Percentiles rank a stretch among this genome's conserved stretches.
Conservation (phyloP, 2,888 invertebrate genomes). For the Ypsolopha sequella region DNA sequence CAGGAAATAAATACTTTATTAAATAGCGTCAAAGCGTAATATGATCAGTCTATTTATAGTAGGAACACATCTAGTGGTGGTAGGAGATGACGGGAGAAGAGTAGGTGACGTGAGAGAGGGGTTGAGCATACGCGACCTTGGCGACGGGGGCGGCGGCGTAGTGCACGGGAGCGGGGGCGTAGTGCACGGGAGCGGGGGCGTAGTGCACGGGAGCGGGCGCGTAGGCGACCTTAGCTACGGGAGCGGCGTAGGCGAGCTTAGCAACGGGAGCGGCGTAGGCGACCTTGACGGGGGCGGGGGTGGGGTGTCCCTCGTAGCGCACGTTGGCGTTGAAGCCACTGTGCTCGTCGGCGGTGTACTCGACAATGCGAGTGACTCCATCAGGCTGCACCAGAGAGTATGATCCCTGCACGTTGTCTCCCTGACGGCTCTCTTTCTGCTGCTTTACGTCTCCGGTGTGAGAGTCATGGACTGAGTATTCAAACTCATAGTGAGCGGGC, state of each 20-base stretch:
- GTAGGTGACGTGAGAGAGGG: slow-evolving; percentile 36
- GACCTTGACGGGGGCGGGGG: neutral
- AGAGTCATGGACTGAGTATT: slow-evolving; percentile 53
- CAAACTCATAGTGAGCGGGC: slow-evolving; percentile 54
- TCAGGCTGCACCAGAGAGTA: slow-evolving; percentile 64
- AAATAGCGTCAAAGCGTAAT: too few species aligned
- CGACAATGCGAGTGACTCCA: slow-evolving; percentile 53
- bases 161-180: slow-evolving; percentile 21
- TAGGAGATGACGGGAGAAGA: slow-evolving; percentile 49
- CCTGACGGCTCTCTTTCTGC: slow-evolving; percentile 53
- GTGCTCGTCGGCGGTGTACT: slow-evolving; percentile 51
- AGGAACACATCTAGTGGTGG: slow-evolving; percentile 39
- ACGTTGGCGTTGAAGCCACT: slow-evolving; percentile 60
- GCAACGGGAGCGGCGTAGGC: slow-evolving; percentile 10
- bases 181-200: slow-evolving; percentile 20
- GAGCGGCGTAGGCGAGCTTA: slow-evolving; percentile 9
- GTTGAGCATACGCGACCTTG: slow-evolving; percentile 14
- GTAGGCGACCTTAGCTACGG: slow-evolving; percentile 21
- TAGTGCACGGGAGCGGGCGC: slow-evolving; percentile 12
- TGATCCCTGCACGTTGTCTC: slow-evolving; percentile 53
- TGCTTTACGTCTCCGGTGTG: slow-evolving; percentile 58
- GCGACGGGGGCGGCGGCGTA: slow-evolving; percentile 20
- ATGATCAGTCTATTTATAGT: neutral
- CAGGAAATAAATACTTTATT: too few species aligned
- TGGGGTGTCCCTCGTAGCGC: slow-evolving; percentile 51